Evolutionary conservation across 2,113 vertebrate genomes (phyloP).

Genomic region (Alosa alosa): DNA sequence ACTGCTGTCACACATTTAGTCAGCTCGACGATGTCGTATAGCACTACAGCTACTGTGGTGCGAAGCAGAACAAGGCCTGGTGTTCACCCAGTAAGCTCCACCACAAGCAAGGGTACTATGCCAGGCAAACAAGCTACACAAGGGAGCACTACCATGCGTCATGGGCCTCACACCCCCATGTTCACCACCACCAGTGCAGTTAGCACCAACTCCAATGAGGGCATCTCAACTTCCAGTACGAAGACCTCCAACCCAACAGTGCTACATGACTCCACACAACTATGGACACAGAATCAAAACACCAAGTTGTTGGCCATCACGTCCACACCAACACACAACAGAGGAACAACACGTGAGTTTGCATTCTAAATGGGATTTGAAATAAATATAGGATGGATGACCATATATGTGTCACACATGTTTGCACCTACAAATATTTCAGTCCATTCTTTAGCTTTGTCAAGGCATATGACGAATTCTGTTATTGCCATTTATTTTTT

Average conservation of each 20-base stretch:
- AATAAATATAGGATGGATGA: background rate
- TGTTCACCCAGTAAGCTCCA: slow-evolving; percentile 8
- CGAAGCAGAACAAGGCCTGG: slow-evolving; percentile 36
- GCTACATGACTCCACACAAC: slow-evolving; percentile 71
- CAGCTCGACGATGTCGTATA: slow-evolving; percentile 44
- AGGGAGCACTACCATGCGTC: slow-evolving; percentile 60
- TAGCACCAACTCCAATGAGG: slow-evolving; percentile 50
- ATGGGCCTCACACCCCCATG: slow-evolving; percentile 48
- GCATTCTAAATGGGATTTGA: background rate
- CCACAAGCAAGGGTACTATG: slow-evolving; percentile 54
- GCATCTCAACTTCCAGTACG: slow-evolving; percentile 58
- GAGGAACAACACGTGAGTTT: slow-evolving; percentile 74
- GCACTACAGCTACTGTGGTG: slow-evolving; percentile 53
- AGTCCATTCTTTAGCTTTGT: background rate
- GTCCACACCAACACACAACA: slow-evolving; percentile 57
- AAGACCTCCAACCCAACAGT: slow-evolving; percentile 67
- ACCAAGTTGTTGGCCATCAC: slow-evolving; percentile 60
- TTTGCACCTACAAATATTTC: background rate
- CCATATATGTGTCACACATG: background rate
- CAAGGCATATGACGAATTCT: background rate
- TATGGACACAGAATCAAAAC: slow-evolving; percentile 67
- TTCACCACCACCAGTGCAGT: slow-evolving; percentile 55
- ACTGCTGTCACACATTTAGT: slow-evolving; percentile 7
- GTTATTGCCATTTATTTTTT: background rate
- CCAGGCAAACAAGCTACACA: slow-evolving; percentile 71